A percentile compares a stretch with the other conserved stretches of the same genome.
phyloP scores from a whole-genome alignment of 2,113 vertebrate species.

The Cnemophilus loriae region DNA sequence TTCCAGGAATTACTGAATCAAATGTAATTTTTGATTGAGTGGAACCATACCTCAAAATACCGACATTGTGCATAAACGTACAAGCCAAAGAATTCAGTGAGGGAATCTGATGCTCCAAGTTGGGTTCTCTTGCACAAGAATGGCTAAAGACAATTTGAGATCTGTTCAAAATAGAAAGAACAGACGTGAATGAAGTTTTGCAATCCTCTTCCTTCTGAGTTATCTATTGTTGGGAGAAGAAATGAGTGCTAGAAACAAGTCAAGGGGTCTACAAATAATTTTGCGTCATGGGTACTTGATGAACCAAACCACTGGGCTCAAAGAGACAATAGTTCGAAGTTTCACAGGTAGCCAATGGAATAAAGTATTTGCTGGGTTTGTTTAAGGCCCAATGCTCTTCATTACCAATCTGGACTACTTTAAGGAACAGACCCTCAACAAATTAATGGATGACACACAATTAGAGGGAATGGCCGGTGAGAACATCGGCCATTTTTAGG shows the following conservation, averaged over 20 bases:
- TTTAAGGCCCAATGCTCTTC: neutral
- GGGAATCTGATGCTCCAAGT: neutral
- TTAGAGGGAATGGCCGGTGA: neutral
- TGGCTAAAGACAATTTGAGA: neutral
- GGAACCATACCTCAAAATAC: neutral
- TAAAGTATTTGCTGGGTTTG: rapidly evolving
- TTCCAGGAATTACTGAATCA: neutral
- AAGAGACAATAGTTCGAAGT: neutral
- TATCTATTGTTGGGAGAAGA: neutral
- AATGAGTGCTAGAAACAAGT: neutral
- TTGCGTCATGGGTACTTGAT: neutral
- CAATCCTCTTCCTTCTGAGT: neutral
- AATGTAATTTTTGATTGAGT: neutral
- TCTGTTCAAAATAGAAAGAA: neutral
- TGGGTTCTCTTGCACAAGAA: neutral
- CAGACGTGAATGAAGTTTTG: neutral
- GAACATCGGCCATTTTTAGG: neutral
- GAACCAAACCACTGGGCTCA: neutral
- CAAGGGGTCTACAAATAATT: neutral
- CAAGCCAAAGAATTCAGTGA: neutral
- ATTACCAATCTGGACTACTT: neutral
- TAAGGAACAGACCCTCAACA: neutral
- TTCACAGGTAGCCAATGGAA: neutral
- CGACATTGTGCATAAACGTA: neutral
- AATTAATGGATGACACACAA: neutral